phyloP scores from a whole-genome alignment of 92 coral and sea anemone genomes.

The Meandrina meandrites region DNA sequence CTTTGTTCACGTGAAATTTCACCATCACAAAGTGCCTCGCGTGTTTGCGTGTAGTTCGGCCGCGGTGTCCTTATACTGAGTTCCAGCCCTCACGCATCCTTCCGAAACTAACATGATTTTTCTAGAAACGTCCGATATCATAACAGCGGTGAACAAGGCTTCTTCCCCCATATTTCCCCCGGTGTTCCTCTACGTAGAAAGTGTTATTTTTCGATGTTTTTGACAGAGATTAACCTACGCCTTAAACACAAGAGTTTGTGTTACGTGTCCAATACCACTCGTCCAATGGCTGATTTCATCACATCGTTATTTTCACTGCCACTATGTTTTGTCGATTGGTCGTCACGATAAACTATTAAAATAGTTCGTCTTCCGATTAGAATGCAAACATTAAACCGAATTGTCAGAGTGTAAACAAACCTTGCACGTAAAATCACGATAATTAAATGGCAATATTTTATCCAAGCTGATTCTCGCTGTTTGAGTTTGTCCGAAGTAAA shows the following conservation, averaged over 20 bases:
- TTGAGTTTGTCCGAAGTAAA: background rate
- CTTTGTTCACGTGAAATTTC: background rate
- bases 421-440: background rate
- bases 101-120: constrained; percentile 2
- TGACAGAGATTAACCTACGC: background rate
- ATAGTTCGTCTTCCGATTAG: background rate
- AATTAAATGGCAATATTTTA: background rate
- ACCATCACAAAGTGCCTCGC: background rate
- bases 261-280: background rate
- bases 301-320: background rate
- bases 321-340: background rate
- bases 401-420: background rate
- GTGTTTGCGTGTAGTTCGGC: background rate
- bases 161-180: background rate
- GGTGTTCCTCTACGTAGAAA: constrained; percentile 7
- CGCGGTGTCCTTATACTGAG: background rate
- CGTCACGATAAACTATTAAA: background rate
- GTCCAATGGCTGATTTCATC: background rate
- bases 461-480: background rate
- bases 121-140: constrained; percentile 1
- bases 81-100: constrained; percentile 6
- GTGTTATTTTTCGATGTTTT: background rate
- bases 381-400: background rate
- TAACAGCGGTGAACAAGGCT: background rate
- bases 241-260: too few species aligned